Base-by-base conservation (phyloP, 2,888 invertebrate species). In the Trichopoda pennipes region DNA sequence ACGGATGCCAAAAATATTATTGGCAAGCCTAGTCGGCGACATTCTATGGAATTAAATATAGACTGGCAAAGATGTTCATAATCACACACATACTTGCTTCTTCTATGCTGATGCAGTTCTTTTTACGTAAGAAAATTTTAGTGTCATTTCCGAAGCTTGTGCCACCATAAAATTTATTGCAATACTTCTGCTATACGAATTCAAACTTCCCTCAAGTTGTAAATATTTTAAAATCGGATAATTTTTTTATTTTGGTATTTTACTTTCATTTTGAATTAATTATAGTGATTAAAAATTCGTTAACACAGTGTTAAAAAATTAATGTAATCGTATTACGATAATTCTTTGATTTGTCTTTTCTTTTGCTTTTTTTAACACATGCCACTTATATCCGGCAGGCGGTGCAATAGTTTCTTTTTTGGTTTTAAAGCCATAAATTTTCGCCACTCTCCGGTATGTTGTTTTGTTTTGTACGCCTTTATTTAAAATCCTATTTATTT, bases 331-430 rank as follows among this genome's bases (percentile, higher is more conserved):
- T 69, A 19, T 73, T 68, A 28, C 55, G n/a, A 38, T 16, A 79
- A 66, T 60, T 60, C 21, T 63, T 69, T 6, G 47, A 55, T 44
- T 64, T 58, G 21, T 17, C 35, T 8, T 44, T 72, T 58, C 14
- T 60, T 44, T 78, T 56, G 47, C 56, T 79, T 32, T 69, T 74
- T 69, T 84, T 63, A 72, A 80, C 85, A 84, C 82, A 84, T 85
- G 85, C 83, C 84, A 83, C 80, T 75, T 69, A 55, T 69, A 82
- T 82, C 81, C 84, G 81, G 81, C 80, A 74, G 73, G 58, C 72
- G 68, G 21, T 53, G 53, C 49, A 75, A 35, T 23, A 51, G n/a
- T 44, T 68, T 42, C 55, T 58, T n/a, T 66, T 63, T 72, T 42
- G 42, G 44, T 58, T 60, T 64, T 47, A 72, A 63, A 55, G 49